A percentile compares a stretch with the other conserved stretches of the same genome.
phyloP scores from a whole-genome alignment of 1,140 invertebrate genomes.

The Ips typographus region DNA sequence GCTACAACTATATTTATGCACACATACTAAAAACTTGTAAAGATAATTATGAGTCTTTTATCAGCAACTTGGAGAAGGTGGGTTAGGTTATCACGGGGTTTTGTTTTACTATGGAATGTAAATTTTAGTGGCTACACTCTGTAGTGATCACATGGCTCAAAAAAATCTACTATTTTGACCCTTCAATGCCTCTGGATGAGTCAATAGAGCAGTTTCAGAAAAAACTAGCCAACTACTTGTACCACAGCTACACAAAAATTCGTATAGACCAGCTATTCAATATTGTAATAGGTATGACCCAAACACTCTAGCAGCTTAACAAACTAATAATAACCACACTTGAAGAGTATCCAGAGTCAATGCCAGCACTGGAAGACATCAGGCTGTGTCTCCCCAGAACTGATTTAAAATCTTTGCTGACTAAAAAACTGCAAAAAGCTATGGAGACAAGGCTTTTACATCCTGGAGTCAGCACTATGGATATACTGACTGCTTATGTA shows the following conservation, averaged over 20 bases:
- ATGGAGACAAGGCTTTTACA: conserved; percentile 82
- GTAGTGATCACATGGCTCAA: conserved; percentile 82
- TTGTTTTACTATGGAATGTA: conserved; percentile 5
- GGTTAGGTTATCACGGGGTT: conserved; percentile 18
- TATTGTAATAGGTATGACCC: conserved; percentile 79
- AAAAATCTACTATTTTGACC: conserved; percentile 70
- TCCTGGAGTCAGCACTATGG: conserved; percentile 94
- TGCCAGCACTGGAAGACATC: conserved; percentile 89
- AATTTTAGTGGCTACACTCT: conserved; percentile 73
- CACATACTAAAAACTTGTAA: conserved; percentile 41
- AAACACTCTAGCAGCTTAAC: no score
- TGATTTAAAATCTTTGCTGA: conserved; percentile 75
- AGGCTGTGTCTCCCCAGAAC: conserved; percentile 83
- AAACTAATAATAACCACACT: not conserved
- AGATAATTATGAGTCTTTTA: conserved; percentile 39
- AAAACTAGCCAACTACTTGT: conserved; percentile 82
- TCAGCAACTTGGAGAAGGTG: conserved; percentile 37
- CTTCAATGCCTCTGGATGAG: conserved; percentile 58
- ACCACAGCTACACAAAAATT: conserved; percentile 84
- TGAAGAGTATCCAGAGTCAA: conserved; percentile 90
- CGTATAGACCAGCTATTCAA: conserved; percentile 92
- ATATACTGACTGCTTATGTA: conserved; percentile 96
- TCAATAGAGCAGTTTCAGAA: conserved; percentile 70
- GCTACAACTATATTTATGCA: conserved; percentile 34
- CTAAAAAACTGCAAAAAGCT: conserved; percentile 75